These are phyloP conservation scores for Toxotes lorentzi DNA, from an alignment of 2,797 vertebrate genomes.

Conservation along the genomic window DNA sequence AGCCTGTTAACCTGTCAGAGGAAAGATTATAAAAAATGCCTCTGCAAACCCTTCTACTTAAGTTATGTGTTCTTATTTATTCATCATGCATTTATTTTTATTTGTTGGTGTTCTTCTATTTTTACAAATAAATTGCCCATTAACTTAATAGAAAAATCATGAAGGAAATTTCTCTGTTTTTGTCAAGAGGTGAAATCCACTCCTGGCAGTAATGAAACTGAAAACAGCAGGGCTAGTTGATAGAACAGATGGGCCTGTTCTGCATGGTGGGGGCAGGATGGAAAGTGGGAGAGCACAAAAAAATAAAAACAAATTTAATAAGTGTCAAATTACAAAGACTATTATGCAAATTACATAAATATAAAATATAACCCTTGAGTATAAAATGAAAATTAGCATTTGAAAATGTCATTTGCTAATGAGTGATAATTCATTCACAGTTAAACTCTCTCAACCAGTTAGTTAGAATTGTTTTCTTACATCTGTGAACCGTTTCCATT, in stretches of 20 bases:
- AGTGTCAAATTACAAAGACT: slow-evolving; percentile 16
- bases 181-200: slow-evolving; percentile 20
- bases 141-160: not conserved
- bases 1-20: not conserved
- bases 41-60: not conserved
- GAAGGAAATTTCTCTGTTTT: not conserved
- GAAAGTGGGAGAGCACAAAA: slow-evolving; percentile 6
- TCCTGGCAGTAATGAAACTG: slow-evolving; percentile 47
- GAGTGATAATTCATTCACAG: not conserved
- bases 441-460: not conserved
- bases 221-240: slow-evolving; percentile 51
- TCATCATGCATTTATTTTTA: not conserved
- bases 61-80: no score
- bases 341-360: not conserved
- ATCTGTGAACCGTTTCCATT: not conserved
- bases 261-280: slow-evolving; percentile 1
- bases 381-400: not conserved
- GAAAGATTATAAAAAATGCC: not conserved
- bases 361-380: not conserved
- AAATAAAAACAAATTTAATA: slow-evolving; percentile 28
- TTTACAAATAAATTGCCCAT: not conserved
- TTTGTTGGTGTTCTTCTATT: not conserved
- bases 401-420: not conserved
- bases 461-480: not conserved
- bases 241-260: slow-evolving; percentile 62